phyloP scores from a whole-genome alignment of 1,140 invertebrate genomes.

The Halictus rubicundus region DNA sequence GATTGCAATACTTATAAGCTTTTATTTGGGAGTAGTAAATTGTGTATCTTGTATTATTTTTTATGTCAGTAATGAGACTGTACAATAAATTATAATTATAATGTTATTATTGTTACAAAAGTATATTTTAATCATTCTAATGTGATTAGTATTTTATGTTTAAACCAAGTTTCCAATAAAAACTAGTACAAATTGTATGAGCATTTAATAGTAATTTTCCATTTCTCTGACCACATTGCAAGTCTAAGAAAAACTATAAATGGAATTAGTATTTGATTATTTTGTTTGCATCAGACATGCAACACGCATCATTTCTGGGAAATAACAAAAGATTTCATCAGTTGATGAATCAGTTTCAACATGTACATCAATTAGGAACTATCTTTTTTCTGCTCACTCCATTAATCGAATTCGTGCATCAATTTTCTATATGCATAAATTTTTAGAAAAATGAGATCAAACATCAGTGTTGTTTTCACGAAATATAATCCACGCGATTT shows the following conservation, averaged over 20 bases:
- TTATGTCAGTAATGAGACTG: slow-evolving; percentile 14
- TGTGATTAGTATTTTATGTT: slow-evolving; percentile 1
- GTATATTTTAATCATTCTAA: slow-evolving; percentile 5
- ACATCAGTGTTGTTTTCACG: neutral
- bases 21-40: slow-evolving; percentile 36
- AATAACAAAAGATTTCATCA: slow-evolving; percentile 2
- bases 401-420: neutral
- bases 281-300: neutral
- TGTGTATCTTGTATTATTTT: slow-evolving; percentile 44
- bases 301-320: neutral
- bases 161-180: slow-evolving; percentile 48
- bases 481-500: neutral
- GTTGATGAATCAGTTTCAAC: slow-evolving; percentile 10
- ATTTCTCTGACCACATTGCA: neutral
- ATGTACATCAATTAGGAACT: neutral
- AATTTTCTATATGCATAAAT: neutral
- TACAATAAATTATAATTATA: slow-evolving; percentile 42
- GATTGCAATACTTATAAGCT: slow-evolving; percentile 76
- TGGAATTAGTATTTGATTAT: neutral
- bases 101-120: slow-evolving; percentile 35
- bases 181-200: neutral
- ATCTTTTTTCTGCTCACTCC: neutral
- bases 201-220: neutral
- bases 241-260: no score
- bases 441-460: neutral